phyloP scores from a whole-genome alignment of 2,888 invertebrate genomes.

The Steinernema hermaphroditum region DNA sequence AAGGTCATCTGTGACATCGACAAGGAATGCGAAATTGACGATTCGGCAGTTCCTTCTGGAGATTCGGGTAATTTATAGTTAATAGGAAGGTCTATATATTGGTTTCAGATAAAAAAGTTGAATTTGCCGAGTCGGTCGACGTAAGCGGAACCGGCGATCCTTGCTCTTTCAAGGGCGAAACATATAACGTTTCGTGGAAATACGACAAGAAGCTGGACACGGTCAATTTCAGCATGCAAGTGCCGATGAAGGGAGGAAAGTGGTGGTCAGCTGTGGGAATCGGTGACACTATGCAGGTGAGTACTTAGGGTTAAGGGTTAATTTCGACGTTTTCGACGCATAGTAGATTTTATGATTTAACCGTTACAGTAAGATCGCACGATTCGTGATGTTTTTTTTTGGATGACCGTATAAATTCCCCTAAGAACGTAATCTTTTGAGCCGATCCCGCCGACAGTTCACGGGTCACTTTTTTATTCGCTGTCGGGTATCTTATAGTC shows the following conservation, averaged over 20 bases:
- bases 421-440: too few species aligned
- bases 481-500: not conserved
- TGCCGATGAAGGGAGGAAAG: constrained; percentile 43
- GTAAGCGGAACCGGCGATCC: constrained; percentile 49
- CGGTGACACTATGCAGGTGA: constrained; percentile 50
- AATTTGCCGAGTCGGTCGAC: constrained; percentile 49
- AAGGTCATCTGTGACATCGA: constrained; percentile 41
- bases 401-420: too few species aligned
- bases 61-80: not conserved
- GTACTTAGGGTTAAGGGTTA: not conserved
- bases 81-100: not conserved
- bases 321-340: too few species aligned
- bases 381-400: too few species aligned
- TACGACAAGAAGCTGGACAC: constrained; percentile 43
- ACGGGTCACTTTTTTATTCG: too few species aligned
- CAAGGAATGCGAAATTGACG: constrained; percentile 41
- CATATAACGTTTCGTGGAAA: constrained; percentile 45
- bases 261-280: constrained; percentile 55
- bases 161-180: constrained; percentile 42
- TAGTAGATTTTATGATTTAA: too few species aligned
- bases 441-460: too few species aligned
- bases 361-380: too few species aligned
- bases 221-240: constrained; percentile 45
- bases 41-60: not conserved
- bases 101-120: constrained; percentile 18